Evolutionary conservation across 2,113 vertebrate species (phyloP).

Genomic region (Cichladusa arquata): DNA sequence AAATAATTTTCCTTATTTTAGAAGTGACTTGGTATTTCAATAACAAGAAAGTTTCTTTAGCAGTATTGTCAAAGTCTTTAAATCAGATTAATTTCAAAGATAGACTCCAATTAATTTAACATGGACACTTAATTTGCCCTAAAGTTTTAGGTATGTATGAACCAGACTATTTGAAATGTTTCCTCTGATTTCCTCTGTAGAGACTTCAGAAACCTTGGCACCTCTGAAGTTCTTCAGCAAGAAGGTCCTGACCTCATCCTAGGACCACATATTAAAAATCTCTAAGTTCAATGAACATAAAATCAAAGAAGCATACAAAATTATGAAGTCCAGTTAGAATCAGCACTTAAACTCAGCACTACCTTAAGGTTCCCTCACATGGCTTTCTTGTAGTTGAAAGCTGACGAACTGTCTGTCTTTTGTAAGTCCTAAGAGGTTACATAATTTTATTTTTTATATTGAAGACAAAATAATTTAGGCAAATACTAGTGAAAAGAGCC

Average conservation of each 20-base stretch:
- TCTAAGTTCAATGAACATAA: neutral
- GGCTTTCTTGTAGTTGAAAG: neutral
- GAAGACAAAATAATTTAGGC: neutral
- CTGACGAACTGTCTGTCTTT: neutral
- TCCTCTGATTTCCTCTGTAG: neutral
- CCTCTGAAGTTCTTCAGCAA: neutral
- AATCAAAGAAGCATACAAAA: neutral
- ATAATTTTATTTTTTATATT: neutral
- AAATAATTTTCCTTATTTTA: neutral
- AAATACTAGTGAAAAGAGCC: neutral
- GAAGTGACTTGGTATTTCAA: neutral
- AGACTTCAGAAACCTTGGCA: neutral
- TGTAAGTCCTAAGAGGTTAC: neutral
- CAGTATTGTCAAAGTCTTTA: neutral
- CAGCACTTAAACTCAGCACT: neutral
- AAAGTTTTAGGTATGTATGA: neutral
- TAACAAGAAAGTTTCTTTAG: neutral
- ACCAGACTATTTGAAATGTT: neutral
- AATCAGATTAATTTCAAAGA: neutral
- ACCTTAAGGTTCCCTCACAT: neutral
- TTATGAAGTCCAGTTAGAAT: neutral
- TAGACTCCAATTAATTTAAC: neutral
- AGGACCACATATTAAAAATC: neutral
- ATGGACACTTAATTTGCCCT: neutral
- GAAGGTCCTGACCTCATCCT: neutral